Evolutionary conservation across 2,888 invertebrate species (phyloP).

Genomic region (Rhabditophanes sp.): DNA sequence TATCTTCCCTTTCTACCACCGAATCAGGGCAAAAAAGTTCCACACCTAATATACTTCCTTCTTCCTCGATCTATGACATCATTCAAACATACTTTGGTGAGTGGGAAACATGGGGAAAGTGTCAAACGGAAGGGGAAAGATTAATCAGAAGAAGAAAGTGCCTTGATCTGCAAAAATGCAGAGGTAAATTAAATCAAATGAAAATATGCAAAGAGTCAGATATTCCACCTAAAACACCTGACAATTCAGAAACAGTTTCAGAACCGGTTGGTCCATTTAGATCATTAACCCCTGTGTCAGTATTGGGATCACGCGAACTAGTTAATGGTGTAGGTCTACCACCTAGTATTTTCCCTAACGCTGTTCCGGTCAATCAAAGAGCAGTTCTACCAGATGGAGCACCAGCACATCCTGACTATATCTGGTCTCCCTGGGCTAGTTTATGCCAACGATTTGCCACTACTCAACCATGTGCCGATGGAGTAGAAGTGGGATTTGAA

Average conservation of each 20-base stretch:
- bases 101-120: slow-evolving; percentile 41
- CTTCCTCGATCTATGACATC: no score
- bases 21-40: no score
- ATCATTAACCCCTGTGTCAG: no score
- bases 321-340: no score
- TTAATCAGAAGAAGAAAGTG: slow-evolving; percentile 39
- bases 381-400: slow-evolving; percentile 17
- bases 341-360: slow-evolving; percentile 14
- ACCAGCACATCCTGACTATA: slow-evolving; percentile 16
- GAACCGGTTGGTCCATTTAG: slow-evolving; percentile 12
- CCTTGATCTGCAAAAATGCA: slow-evolving; percentile 29
- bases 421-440: slow-evolving; percentile 38
- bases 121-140: slow-evolving; percentile 34
- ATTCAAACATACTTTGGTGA: slow-evolving; percentile 39
- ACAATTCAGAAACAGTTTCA: slow-evolving; percentile 1
- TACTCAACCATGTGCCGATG: slow-evolving; percentile 38
- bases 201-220: slow-evolving; percentile 1
- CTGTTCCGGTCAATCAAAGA: slow-evolving; percentile 13
- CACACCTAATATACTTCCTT: no score
- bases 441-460: slow-evolving; percentile 40
- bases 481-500: slow-evolving; percentile 42
- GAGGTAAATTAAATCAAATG: slow-evolving; percentile 28
- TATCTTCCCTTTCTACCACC: no score
- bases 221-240: slow-evolving; percentile 1
- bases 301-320: no score